Evolutionary conservation across 1,140 invertebrate species (phyloP), one percentile per base, ranked within the genome.

Genomic region (Eueides isabella): DNA sequence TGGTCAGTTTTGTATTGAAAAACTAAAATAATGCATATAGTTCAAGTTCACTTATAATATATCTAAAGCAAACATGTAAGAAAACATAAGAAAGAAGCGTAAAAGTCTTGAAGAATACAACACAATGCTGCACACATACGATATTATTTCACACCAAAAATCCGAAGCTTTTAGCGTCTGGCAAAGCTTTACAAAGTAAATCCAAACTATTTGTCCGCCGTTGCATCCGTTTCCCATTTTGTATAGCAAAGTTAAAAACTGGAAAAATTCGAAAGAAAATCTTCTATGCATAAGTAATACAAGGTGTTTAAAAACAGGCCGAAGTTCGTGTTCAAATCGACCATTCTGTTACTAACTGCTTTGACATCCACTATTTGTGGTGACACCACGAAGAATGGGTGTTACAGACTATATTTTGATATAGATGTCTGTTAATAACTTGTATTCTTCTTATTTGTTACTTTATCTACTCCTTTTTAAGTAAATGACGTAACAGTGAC

Each of bases 251-350:
- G 69, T 74, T 74, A 71, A 76, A 79, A 76, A 72, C 61, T 70
- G 61, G 61, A 72, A 63, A 71, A 78, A 55, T 82, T 78, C 68
- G 55, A 55, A 79, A 71, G 74, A 79, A 76, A 81, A 77, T 78
- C 76, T 80, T 79, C 76, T 78, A 80, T 78, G 78, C 78, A 83
- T 81, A 83, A 83, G 77, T 80, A 80, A 80, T 76, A 76, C 70
- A 65, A 48, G 74, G 74, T 73, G 75, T 74, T 78, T 82, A 76
- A 80, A 78, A 79, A 76, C 74, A 77, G 72, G 69, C 77, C 74
- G 31, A 80, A 80, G 74, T 81, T 79, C 72, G 75, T 71, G 78
- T 77, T 83, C 76, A 79, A 81, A 83, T 83, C 78, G 79, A 63
- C 81, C 76, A 79, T 83, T 83, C 74, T 75, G 68, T 76, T 74